Percentiles rank a stretch among this genome's conserved stretches.
Evolutionary conservation across 1,140 invertebrate genomes (phyloP).

Genomic region (Bombus haemorrhoidalis): DNA sequence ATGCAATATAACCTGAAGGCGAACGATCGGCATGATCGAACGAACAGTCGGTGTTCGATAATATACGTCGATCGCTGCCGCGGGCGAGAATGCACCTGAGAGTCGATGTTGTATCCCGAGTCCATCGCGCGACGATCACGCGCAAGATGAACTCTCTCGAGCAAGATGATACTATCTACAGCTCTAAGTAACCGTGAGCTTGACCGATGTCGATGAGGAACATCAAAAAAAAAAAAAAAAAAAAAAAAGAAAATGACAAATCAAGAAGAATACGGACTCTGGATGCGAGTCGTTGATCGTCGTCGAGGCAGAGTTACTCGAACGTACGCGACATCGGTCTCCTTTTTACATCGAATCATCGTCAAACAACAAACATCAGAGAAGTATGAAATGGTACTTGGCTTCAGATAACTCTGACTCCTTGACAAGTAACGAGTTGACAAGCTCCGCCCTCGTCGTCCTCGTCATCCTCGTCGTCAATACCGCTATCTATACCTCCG

Average conservation of each 20-base stretch:
- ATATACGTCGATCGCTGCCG: neutral
- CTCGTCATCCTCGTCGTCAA: neutral
- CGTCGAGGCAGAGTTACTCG: slow-evolving; percentile 6
- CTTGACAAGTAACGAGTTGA: neutral
- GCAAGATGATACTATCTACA: neutral
- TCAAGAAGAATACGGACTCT: neutral
- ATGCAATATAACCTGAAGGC: slow-evolving; percentile 22
- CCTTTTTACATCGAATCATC: neutral
- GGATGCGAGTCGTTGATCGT: neutral
- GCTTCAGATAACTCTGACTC: slow-evolving; percentile 14
- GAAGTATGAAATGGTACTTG: slow-evolving; percentile 8
- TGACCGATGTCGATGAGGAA: neutral
- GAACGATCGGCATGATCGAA: slow-evolving; percentile 49
- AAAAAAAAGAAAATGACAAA: neutral
- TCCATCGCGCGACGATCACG: slow-evolving; percentile 15
- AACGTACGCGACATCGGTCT: neutral
- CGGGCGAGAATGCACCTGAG: slow-evolving; percentile 55
- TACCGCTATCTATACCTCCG: neutral
- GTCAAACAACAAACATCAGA: slow-evolving; percentile 8
- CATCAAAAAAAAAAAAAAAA: neutral
- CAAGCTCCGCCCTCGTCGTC: neutral
- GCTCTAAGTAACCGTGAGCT: neutral
- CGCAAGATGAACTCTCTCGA: neutral
- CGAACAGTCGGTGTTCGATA: slow-evolving; percentile 18
- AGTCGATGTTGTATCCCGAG: neutral